Base-by-base conservation (phyloP, 2,797 vertebrate species). In the Pseudochaenichthys georgianus region DNA sequence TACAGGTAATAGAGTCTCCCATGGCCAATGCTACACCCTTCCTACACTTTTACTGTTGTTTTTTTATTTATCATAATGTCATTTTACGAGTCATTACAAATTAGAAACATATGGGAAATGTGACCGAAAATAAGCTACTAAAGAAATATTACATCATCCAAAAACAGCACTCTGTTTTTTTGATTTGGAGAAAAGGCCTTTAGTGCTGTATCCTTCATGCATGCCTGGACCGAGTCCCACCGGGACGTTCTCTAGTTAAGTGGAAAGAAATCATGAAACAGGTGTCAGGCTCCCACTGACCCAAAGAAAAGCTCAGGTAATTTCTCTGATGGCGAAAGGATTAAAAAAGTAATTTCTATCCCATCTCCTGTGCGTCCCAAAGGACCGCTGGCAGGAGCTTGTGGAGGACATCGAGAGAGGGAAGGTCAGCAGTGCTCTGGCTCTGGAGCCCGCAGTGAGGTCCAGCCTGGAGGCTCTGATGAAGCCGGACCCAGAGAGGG, bases 341-440 rank as follows among this genome's bases (percentile, higher is more conserved):
- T 77, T 64, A 63, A 31, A 70, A 61, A 64, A 69, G 60, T 73
- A 43, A 69, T 82, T 75, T 71, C 41, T 15, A 0, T 72, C 38
- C 77, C 46, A 70, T 75, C 23, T 63, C 45, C 64, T 58, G 52
- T 62, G 19, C 1, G 5, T 81, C 70, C 53, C 46, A 89, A 86
- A 94, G 81, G 62, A 92, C 0, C 65, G 83, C 1, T 97, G 96
- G 88, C 84, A 95, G 69, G 92, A 91, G 77, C 90, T 99, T 19
- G 94, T 95, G 0, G 89, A 87, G 38, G 96, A 97, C 19, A 82
- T 99, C 16, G 94, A 95, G 17, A 53, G 61, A 10, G 97, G 97
- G 53, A 88, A 64, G 70, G 74, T 97, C 74, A 95, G 90, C 78
- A 77, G 85, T 0, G 65, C 78, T 64, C 83, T 95, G 45, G 83